Percentiles rank a stretch among this genome's conserved stretches.
Conservation (phyloP, 2,113 vertebrate species). For the Cyanistes caeruleus region DNA sequence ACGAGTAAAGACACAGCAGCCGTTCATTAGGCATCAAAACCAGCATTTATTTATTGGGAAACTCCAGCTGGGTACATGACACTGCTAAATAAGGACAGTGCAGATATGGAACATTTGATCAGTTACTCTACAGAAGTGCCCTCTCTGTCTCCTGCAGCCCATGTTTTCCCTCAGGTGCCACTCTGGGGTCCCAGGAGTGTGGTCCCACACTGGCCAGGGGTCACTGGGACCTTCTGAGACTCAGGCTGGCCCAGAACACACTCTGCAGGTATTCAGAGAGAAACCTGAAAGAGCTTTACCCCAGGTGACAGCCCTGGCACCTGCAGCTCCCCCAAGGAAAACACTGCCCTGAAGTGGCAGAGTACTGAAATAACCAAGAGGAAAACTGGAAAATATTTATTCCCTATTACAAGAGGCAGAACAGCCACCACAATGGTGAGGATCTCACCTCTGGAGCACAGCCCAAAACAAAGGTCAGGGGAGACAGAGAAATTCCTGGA, state of each 20-base stretch:
- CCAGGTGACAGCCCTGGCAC: neutral
- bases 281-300: neutral
- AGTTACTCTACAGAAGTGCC: constrained; percentile 39
- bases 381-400: neutral
- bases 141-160: constrained; percentile 28
- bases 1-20: constrained; percentile 61
- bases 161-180: neutral
- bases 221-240: accelerated
- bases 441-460: neutral
- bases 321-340: neutral
- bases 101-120: constrained; percentile 1
- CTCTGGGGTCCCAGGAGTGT: neutral
- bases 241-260: neutral
- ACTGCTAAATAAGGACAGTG: constrained; percentile 35
- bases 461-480: neutral
- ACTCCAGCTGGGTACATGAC: constrained; percentile 41
- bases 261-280: neutral
- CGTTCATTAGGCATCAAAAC: constrained; percentile 45
- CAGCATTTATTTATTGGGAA: constrained; percentile 72
- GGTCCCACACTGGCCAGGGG: neutral
- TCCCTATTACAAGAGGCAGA: neutral
- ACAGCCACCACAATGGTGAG: neutral
- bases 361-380: neutral
- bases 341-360: neutral
- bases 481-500: neutral